These are phyloP conservation scores for Cuniculus paca DNA, from an alignment of 2,797 vertebrate genomes.

Conservation along the genomic window DNA sequence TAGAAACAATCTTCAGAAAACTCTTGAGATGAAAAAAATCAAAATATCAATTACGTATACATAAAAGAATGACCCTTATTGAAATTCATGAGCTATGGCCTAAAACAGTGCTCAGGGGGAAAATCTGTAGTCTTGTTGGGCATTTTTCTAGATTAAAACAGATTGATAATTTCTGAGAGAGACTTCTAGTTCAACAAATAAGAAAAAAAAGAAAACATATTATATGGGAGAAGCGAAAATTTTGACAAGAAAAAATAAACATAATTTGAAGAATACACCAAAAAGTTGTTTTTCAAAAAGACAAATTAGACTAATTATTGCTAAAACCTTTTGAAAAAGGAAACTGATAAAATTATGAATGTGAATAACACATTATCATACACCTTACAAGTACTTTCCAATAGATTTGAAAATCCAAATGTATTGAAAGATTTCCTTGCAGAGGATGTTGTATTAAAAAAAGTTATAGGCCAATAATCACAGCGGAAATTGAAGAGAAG, in stretches of 20 bases:
- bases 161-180: background rate
- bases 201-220: background rate
- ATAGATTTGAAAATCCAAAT: slow-evolving; percentile 15
- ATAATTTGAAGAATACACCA: slow-evolving; percentile 20
- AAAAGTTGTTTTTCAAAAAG: background rate
- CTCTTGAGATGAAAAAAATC: slow-evolving; percentile 31
- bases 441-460: background rate
- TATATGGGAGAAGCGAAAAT: slow-evolving; percentile 29
- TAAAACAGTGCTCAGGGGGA: background rate
- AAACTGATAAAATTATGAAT: background rate
- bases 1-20: background rate
- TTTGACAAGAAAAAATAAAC: slow-evolving; percentile 2
- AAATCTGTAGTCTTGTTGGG: background rate
- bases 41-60: background rate
- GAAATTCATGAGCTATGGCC: background rate
- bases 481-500: background rate
- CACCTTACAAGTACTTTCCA: background rate
- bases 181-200: slow-evolving; percentile 50
- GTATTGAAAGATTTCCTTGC: background rate
- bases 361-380: background rate
- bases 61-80: background rate
- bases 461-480: background rate
- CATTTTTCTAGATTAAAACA: background rate
- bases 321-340: background rate
- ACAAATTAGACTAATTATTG: background rate